Evolutionary conservation across 2,113 vertebrate genomes (phyloP).

Genomic region (Pogona vitticeps): DNA sequence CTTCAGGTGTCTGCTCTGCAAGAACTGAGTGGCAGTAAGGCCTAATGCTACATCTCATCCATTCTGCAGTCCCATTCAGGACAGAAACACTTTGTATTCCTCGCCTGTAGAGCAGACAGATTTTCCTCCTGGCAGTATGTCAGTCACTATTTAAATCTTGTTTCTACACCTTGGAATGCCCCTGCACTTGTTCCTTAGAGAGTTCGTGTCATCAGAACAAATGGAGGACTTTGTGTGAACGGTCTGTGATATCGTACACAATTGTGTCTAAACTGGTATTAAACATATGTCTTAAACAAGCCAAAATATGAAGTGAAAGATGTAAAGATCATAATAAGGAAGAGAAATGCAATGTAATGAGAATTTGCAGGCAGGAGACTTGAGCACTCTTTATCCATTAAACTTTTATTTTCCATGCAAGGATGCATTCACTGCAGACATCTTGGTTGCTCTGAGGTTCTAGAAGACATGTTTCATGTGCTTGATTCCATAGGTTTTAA

Average conservation of each 20-base stretch:
- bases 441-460: constrained; percentile 46
- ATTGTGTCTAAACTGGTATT: not conserved
- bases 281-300: constrained; percentile 8
- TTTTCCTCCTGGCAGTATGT: not conserved
- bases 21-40: not conserved
- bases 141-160: not conserved
- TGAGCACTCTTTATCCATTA: not conserved
- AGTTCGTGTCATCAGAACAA: not conserved
- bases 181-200: not conserved
- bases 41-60: not conserved
- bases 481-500: constrained; percentile 94
- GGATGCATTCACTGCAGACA: not conserved
- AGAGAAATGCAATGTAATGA: not conserved
- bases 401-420: not conserved
- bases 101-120: not conserved
- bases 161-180: not conserved
- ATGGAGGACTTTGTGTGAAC: not conserved
- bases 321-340: constrained; percentile 6
- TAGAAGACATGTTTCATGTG: constrained; percentile 98
- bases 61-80: no score
- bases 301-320: not conserved
- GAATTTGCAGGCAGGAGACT: not conserved
- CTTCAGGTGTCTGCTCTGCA: not conserved
- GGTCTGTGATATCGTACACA: not conserved
- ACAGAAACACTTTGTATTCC: not conserved